Evolutionary conservation across 2,888 invertebrate species (phyloP).

Genomic region (Oasisia sp.): DNA sequence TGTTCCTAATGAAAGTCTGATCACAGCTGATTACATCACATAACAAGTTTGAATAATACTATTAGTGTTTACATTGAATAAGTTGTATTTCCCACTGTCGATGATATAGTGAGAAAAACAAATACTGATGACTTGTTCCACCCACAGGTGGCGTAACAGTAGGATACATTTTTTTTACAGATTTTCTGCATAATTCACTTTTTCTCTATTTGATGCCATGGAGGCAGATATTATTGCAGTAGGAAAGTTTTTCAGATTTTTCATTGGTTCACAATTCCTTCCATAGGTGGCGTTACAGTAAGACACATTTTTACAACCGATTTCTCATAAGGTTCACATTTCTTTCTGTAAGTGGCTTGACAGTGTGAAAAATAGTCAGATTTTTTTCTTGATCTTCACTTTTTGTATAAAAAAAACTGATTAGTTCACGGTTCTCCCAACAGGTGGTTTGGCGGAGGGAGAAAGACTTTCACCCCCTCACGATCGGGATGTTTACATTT

Average conservation of each 20-base stretch:
- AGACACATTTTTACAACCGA: too few relatives aligned
- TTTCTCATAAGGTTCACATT: too few relatives aligned
- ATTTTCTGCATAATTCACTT: neutral
- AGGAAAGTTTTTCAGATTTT: neutral
- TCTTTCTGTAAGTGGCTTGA: too few relatives aligned
- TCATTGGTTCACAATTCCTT: neutral
- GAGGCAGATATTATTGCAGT: neutral
- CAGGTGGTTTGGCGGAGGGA: conserved; percentile 35
- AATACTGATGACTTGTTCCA: too few relatives aligned
- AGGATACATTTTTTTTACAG: neutral
- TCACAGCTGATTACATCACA: neutral
- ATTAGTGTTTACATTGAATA: neutral
- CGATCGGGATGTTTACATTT: conserved; percentile 37
- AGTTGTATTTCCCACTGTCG: neutral
- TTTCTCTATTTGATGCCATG: neutral
- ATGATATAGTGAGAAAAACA: too few relatives aligned
- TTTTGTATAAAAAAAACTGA: too few relatives aligned
- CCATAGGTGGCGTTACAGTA: too few relatives aligned
- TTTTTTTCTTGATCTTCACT: too few relatives aligned
- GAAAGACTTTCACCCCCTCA: conserved; percentile 33
- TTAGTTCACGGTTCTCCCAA: neutral
- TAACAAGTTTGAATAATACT: neutral
- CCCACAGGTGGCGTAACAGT: neutral
- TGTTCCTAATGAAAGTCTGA: neutral
- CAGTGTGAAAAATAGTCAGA: too few relatives aligned